phyloP scores from a whole-genome alignment of 2,888 invertebrate genomes.

The Yponomeuta evonymella region DNA sequence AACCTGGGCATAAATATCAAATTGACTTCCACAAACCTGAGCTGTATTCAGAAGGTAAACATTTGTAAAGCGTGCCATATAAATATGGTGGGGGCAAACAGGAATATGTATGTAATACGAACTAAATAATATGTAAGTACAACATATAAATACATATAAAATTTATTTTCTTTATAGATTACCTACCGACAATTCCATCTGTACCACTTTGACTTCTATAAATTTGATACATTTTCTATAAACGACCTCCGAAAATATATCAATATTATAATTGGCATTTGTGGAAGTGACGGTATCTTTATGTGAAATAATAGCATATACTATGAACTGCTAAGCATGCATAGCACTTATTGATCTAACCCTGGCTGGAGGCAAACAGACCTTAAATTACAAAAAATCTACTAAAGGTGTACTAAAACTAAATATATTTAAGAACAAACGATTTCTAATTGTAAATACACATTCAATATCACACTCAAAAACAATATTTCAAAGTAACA shows the following conservation, averaged over 20 bases:
- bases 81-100: constrained; percentile 51
- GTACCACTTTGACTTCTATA: background rate
- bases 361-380: constrained; percentile 71
- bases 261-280: background rate
- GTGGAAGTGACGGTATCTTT: background rate
- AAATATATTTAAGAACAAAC: constrained; percentile 15
- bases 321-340: constrained; percentile 76
- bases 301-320: constrained; percentile 46
- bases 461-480: constrained; percentile 13
- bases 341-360: constrained; percentile 56
- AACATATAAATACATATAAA: constrained; percentile 41
- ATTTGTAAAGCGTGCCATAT: constrained; percentile 74
- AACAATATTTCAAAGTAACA: background rate
- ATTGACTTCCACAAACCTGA: constrained; percentile 58
- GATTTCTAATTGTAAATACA: constrained; percentile 8
- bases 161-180: background rate
- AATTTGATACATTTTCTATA: background rate
- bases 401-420: constrained; percentile 26
- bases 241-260: background rate
- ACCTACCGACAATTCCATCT: background rate
- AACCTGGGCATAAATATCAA: constrained; percentile 40
- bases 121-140: constrained; percentile 53
- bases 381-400: constrained; percentile 66
- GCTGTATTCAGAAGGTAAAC: constrained; percentile 64
- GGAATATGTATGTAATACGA: constrained; percentile 45